These are phyloP conservation scores for Bubalus kerabau DNA, from an alignment of 2,113 vertebrate species.

Conservation along the genomic window DNA sequence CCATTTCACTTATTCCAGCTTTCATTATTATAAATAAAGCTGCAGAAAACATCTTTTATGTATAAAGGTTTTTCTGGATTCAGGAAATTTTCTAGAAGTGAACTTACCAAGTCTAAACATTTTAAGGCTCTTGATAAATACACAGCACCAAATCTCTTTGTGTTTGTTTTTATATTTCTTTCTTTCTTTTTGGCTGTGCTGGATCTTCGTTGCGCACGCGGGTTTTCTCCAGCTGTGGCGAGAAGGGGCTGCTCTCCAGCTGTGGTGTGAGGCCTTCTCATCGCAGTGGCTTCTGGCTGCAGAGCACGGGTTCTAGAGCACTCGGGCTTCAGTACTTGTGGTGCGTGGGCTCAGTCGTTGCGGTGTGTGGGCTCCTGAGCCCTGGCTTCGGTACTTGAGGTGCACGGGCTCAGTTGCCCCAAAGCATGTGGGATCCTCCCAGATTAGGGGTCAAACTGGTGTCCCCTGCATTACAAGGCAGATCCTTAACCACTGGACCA, in stretches of 20 bases:
- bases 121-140: not conserved
- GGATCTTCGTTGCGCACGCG: accelerated
- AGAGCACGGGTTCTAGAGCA: not conserved
- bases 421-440: not conserved
- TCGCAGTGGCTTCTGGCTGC: not conserved
- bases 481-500: not conserved
- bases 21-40: not conserved
- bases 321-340: not conserved
- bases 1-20: not conserved
- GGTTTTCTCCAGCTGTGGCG: not conserved
- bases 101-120: not conserved
- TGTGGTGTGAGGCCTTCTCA: not conserved
- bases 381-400: not conserved
- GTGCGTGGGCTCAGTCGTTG: not conserved
- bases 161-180: not conserved
- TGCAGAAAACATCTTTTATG: not conserved
- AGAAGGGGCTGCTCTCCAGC: not conserved
- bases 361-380: not conserved
- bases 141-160: not conserved
- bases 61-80: not conserved
- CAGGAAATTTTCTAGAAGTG: not conserved
- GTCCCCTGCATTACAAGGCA: not conserved
- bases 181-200: not conserved
- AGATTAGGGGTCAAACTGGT: not conserved
- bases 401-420: not conserved